Conservation (phyloP, 1,140 invertebrate species). For the Drosophila miranda region DNA sequence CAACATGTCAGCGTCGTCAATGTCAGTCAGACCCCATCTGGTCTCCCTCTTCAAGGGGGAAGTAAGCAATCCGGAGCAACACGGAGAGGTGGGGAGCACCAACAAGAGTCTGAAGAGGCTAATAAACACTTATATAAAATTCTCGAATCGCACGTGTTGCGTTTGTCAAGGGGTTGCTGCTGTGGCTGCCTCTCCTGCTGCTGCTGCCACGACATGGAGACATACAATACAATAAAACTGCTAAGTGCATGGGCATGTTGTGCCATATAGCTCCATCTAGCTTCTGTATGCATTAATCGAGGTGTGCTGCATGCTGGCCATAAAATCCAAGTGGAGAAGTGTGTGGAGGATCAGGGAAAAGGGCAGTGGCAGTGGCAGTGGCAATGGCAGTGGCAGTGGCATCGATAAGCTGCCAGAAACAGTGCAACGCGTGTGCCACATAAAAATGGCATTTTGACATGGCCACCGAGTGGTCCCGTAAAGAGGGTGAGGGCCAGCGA, state of each 20-base stretch:
- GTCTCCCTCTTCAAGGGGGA: slow-evolving; percentile 19
- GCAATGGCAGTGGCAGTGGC: slow-evolving; percentile 9
- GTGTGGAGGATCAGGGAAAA: slow-evolving; percentile 1
- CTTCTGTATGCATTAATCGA: slow-evolving; percentile 37
- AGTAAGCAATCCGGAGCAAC: slow-evolving; percentile 21
- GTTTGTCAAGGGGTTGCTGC: slow-evolving; percentile 67
- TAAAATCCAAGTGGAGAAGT: slow-evolving; percentile 52
- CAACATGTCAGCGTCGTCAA: slow-evolving; percentile 65
- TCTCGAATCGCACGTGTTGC: slow-evolving; percentile 75
- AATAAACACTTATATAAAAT: slow-evolving; percentile 79
- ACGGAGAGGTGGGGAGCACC: slow-evolving; percentile 5
- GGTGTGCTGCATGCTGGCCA: slow-evolving; percentile 51
- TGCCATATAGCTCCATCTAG: slow-evolving; percentile 46
- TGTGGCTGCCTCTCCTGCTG: background rate
- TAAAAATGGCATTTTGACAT: slow-evolving; percentile 65
- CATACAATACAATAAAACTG: slow-evolving; percentile 63
- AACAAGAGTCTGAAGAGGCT: slow-evolving; percentile 47
- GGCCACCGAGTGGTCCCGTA: slow-evolving; percentile 34
- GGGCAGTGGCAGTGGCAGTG: background rate
- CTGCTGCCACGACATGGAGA: slow-evolving; percentile 24
- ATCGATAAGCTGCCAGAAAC: slow-evolving; percentile 63
- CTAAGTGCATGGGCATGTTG: slow-evolving; percentile 73
- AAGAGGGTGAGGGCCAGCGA: slow-evolving; percentile 5
- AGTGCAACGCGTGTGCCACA: slow-evolving; percentile 52
- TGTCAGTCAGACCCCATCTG: slow-evolving; percentile 34